Base-by-base conservation (phyloP, 2,888 invertebrate genomes). In the Cosmia pyralina region DNA sequence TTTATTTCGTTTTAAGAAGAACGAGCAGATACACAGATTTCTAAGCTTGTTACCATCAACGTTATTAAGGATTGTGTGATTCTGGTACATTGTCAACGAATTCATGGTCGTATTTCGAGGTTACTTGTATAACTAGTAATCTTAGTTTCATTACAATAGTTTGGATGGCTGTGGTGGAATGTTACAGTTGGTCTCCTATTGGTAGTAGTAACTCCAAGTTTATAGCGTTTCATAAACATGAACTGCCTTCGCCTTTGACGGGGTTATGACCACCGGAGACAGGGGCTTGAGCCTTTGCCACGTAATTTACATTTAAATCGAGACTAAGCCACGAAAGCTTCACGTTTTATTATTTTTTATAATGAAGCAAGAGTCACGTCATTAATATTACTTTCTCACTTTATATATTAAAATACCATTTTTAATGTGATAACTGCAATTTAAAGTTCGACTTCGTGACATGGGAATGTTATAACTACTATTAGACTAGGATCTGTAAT, bases 1-100 rank as follows among this genome's bases (percentile, higher is more conserved):
- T 87, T 93, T 92, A 93, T 94, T 92, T 88, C 86, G 90, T 87
- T 91, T 92, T 88, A 90, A 91, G 90, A 91, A 83, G 89, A 90
- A 91, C 88, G 84, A 88, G 87, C 77, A 83, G 84, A 84, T 86
- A 72, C 78, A 83, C 77, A 79, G 77, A 69, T 86, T 79, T 86
- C 75, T 74, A 69, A 77, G 77, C 76, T 77, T 79, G 77, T 85
- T 82, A 72, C 68, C 46, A 64, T 69, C 67, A 82, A 77, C 55
- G 22, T 66, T 73, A 66, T 80, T 69, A 77, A 74, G 66, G 66
- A 67, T 71, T 66, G 44, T 69, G 71, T 65, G 65, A 64, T 70
- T 74, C 57, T 59, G 10, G 53, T 63, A 73, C 59, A 70, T 58
- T 73, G 60, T 66, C 68, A 70, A 77, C 74, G 69, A 70, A 70